Base-by-base conservation (phyloP, 2,113 vertebrate species). In the Setophaga petechia region DNA sequence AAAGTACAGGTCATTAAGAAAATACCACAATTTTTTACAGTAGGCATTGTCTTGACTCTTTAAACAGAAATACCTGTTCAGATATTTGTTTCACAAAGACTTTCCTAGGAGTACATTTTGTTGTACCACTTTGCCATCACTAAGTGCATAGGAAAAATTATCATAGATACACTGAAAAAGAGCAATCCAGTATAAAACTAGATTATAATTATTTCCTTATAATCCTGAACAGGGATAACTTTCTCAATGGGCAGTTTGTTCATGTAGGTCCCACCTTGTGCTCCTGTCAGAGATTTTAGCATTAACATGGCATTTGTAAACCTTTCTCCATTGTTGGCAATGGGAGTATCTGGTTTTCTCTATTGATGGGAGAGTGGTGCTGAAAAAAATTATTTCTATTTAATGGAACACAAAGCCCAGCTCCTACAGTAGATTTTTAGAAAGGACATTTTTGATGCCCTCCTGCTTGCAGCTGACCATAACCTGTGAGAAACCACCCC, bases 281-380 rank as follows among this genome's bases (percentile, higher is more conserved):
- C 37, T 72, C 22, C 74, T 44, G 14, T 15, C 25, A 73, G 14
- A 62, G 39, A 83, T 39, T 35, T n/a, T 16, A 69, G 11, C 46
- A 61, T 62, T 25, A 90, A 39, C 4, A 3, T 27, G 10, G 12
- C 25, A 46, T 44, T 46, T 74, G 10, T 58, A 67, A 86, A 69
- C 11, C 31, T 37, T 58, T 47, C 84, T 65, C 11, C 9, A 12
- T 2, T 23, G 27, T 0, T 41, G 31, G 28, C 19, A 82, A n/a
- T 0, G 27, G 24, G 15, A 63, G 4, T 5, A 66, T 5, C 9
- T 12, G 7, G 11, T 58, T 85, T 63, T 43, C 37, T 59, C 54
- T 19, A 8, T 0, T 15, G 15, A 25, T 27, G 6, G 11, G 39
- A 6, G 8, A 24, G 2, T 15, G 23, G 7, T 8, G 7, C 22